A percentile compares a stretch with the other conserved stretches of the same genome.
Evolutionary conservation across 2,797 vertebrate species (phyloP).

Genomic region (Melopsittacus undulatus): DNA sequence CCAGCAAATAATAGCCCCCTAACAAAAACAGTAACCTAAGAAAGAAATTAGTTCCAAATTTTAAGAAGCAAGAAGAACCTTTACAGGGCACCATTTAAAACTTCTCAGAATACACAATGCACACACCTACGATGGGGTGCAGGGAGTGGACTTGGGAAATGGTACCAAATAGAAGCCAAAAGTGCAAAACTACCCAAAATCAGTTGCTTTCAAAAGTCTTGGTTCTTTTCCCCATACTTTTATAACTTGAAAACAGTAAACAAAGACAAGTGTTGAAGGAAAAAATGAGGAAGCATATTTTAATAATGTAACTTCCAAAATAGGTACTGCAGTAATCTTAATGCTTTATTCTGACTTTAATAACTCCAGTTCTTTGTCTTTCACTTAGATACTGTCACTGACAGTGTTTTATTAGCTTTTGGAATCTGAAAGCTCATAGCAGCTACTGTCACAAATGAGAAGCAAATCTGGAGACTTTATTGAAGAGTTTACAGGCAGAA

Average conservation of each 20-base stretch:
- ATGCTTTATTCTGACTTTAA: not conserved
- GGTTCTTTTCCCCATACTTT: not conserved
- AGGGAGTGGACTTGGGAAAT: not conserved
- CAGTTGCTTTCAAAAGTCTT: not conserved
- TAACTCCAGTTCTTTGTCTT: not conserved
- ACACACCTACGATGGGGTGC: not conserved
- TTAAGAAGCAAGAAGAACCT: not conserved
- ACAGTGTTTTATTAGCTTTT: not conserved
- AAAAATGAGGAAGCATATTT: not conserved
- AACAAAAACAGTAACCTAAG: not conserved
- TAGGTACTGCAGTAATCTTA: not conserved
- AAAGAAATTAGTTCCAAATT: not conserved
- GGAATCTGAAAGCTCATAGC: not conserved
- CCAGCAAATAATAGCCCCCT: accelerated
- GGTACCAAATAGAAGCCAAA: not conserved
- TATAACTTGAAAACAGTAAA: not conserved
- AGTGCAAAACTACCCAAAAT: not conserved
- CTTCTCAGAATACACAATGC: not conserved
- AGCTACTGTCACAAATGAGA: not conserved
- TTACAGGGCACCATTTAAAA: not conserved
- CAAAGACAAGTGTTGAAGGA: not conserved
- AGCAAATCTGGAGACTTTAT: not conserved
- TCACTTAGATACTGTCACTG: not conserved
- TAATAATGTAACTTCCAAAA: not conserved
- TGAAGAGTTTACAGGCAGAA: not conserved